Conservation (phyloP, 2,888 invertebrate species). For the Lithophane semibrunnea region DNA sequence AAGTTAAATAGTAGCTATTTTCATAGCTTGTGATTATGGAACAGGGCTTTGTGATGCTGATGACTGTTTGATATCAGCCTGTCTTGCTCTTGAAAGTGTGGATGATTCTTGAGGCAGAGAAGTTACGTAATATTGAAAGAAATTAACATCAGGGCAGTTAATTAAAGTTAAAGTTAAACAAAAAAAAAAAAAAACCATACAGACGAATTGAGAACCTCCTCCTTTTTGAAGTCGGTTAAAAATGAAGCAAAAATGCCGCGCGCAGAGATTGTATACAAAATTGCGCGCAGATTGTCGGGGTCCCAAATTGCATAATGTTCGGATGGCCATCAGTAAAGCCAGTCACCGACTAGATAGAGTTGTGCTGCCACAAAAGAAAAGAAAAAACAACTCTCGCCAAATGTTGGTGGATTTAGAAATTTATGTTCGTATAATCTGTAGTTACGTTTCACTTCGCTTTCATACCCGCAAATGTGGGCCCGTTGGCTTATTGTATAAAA, state of each 20-base stretch:
- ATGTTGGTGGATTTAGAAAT: slow-evolving; percentile 72
- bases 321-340: slow-evolving; percentile 40
- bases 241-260: slow-evolving; percentile 25
- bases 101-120: too few species aligned
- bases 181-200: too few species aligned
- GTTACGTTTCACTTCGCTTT: slow-evolving; percentile 73
- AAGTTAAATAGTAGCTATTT: slow-evolving; percentile 48
- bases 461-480: slow-evolving; percentile 71
- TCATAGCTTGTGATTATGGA: slow-evolving; percentile 38
- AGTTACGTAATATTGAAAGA: not conserved
- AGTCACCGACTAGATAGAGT: slow-evolving; percentile 49
- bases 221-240: not conserved
- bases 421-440: slow-evolving; percentile 77
- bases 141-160: not conserved
- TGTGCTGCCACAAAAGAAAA: slow-evolving; percentile 55
- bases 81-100: not conserved
- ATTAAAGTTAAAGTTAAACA: too few species aligned
- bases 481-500: slow-evolving; percentile 72
- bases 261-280: slow-evolving; percentile 22
- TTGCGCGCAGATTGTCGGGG: slow-evolving; percentile 34
- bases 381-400: slow-evolving; percentile 68
- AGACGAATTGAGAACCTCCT: too few species aligned
- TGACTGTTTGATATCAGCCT: not conserved
- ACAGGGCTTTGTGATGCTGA: not conserved
- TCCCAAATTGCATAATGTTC: slow-evolving; percentile 46